Conservation (phyloP, 2,113 vertebrate genomes). For the cattle (Bos taurus) region DNA sequence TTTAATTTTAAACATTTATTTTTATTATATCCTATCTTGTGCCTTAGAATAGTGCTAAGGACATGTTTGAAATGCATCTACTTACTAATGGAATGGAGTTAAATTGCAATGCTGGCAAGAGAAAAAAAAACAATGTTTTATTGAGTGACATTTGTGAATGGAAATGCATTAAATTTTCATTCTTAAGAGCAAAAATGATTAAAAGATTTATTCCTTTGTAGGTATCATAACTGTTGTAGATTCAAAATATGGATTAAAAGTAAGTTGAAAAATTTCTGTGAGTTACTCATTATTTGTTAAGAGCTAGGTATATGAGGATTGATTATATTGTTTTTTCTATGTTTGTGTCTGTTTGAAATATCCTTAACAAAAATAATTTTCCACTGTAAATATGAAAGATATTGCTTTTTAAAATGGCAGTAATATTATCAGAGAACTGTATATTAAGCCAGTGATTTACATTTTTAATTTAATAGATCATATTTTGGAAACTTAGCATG, state of each 20-base stretch:
- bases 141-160: neutral
- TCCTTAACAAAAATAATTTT: constrained; percentile 12
- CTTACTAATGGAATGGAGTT: constrained; percentile 23
- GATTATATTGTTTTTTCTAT: neutral
- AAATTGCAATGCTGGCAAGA: neutral
- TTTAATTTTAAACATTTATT: neutral
- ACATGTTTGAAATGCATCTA: neutral
- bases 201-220: constrained; percentile 73
- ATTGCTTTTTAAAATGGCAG: neutral
- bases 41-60: neutral
- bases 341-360: neutral
- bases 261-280: constrained; percentile 72
- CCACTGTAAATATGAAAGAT: neutral
- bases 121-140: neutral
- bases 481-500: neutral
- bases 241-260: constrained; percentile 93
- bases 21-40: neutral
- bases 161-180: neutral
- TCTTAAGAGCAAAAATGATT: neutral
- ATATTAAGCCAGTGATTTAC: neutral
- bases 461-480: neutral
- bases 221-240: constrained; percentile 95
- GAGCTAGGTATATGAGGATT: neutral
- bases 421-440: neutral
- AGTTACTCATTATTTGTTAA: constrained; percentile 29